phyloP scores from a whole-genome alignment of 2,113 vertebrate genomes.

The Myotis yumanensis region DNA sequence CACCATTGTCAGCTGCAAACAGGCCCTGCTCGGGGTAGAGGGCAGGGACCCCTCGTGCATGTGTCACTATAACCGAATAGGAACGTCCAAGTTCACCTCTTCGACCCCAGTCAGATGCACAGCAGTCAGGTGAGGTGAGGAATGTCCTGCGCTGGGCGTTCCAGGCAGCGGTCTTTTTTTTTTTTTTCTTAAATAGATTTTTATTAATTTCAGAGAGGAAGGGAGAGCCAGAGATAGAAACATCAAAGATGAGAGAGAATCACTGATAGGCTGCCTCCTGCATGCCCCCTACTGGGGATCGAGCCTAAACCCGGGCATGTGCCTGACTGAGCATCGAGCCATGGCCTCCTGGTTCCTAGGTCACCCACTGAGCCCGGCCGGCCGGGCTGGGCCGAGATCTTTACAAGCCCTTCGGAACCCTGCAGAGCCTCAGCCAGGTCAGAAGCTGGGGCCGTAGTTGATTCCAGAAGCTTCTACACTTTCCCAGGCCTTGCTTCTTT shows the following conservation, averaged over 20 bases:
- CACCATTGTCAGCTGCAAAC: accelerated
- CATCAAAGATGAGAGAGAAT: no score
- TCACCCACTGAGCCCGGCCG: no score
- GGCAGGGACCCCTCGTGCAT: accelerated
- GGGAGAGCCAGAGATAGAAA: not conserved
- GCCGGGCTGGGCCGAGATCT: no score
- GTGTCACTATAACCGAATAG: accelerated
- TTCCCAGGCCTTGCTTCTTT: not conserved
- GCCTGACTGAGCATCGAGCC: not conserved
- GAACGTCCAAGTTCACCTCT: not conserved
- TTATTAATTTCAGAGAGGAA: not conserved
- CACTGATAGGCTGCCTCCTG: no score
- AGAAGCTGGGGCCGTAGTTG: accelerated
- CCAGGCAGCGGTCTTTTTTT: accelerated
- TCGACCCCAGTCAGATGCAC: accelerated
- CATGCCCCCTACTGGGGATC: not conserved
- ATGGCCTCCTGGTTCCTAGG: no score
- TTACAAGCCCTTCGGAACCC: accelerated
- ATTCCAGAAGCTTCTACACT: accelerated
- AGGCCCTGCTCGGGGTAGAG: not conserved
- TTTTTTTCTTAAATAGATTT: no score
- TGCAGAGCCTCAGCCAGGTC: not conserved
- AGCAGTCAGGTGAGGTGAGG: not conserved
- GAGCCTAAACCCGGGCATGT: not conserved
- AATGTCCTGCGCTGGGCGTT: accelerated